Evolutionary conservation across 2,888 invertebrate species (phyloP), one percentile per base, ranked within the genome.

Genomic region (Ornithoptera priamus): DNA sequence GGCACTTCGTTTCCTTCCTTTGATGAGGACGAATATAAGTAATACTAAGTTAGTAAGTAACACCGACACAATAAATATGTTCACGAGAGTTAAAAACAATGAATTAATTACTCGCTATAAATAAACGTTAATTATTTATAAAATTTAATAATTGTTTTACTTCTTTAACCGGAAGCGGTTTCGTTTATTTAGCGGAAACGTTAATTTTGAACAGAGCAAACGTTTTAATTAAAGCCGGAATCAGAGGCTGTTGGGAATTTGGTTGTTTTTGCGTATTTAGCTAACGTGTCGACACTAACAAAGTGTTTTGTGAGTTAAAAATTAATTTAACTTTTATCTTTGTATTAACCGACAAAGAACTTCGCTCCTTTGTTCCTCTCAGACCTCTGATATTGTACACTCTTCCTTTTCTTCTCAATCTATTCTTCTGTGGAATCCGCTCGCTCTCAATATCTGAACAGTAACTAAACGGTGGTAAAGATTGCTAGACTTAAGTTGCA

Each of bases 131-230:
- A 53, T n/a, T 6, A 53, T 7, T 53, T 53, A n/a, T n/a, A 6
- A n/a, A 53, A 53, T 59, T 18, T 30, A 65, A 18, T 59, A 57
- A 46, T 2, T 20, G 12, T 30, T 22, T 58, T 42, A 65, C 42
- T 18, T 57, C 42, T 46, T 46, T 39, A 58, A 20, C 20, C 3
- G 30, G 58, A 65, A 24, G 10, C 12, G 57, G 46, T 46, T 4
- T 18, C 58, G 7, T 30, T 59, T 46, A 59, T 50, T 60, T 36
- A 17, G 53, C 5, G 17, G 7, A 4, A 58, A 42, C 30, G 24
- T 59, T 66, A 30, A 66, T 59, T 58, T 60, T 53, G 46, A 53
- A 59, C 36, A 36, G 46, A 59, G 58, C 46, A 42, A 60, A 59
- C 50, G 46, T 17, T 60, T 53, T 66, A 60, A 66, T 66, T 60